Conservation (phyloP, 2,113 vertebrate species). For the Hipposideros armiger region DNA sequence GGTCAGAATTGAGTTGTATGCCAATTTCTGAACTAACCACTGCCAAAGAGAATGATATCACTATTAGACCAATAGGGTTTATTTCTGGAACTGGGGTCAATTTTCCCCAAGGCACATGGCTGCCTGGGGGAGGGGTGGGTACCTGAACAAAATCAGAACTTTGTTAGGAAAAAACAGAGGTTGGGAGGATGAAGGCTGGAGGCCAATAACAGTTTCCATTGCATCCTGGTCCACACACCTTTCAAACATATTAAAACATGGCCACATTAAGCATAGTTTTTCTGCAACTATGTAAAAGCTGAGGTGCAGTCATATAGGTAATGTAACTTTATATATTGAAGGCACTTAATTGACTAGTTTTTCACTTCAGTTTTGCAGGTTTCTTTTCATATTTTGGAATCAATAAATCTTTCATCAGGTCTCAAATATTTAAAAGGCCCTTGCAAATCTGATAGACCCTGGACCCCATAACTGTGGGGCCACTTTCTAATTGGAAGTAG, state of each 20-base stretch:
- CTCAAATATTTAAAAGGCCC: not conserved
- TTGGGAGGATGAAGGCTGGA: not conserved
- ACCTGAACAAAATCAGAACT: not conserved
- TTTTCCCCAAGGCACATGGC: not conserved
- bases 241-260: not conserved
- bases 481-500: not conserved
- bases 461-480: not conserved
- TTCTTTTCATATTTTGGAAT: conserved; percentile 33
- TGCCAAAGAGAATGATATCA: not conserved
- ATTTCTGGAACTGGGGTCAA: not conserved
- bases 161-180: not conserved
- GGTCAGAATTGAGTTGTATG: not conserved
- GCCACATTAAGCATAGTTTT: not conserved
- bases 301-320: not conserved
- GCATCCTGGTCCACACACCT: too few species aligned
- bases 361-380: not conserved
- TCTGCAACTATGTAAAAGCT: not conserved
- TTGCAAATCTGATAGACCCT: not conserved
- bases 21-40: not conserved
- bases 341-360: not conserved
- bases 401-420: not conserved
- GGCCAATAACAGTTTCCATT: not conserved
- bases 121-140: not conserved
- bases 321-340: not conserved
- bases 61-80: not conserved